Conservation (phyloP, 2,113 vertebrate species). For the Sturnus vulgaris region DNA sequence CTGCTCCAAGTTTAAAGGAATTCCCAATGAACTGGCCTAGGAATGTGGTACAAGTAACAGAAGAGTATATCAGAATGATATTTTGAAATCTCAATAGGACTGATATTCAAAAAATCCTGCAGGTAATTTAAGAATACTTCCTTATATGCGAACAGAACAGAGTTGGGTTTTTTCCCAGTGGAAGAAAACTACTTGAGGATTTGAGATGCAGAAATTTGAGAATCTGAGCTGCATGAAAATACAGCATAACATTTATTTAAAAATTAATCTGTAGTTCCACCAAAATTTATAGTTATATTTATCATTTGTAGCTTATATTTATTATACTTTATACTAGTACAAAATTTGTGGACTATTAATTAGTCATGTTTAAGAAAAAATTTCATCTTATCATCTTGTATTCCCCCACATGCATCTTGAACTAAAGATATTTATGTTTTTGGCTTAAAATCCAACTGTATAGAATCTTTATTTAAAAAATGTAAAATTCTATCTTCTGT, state of each 20-base stretch:
- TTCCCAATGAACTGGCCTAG: neutral
- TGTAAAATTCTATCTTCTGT: neutral
- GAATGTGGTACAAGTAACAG: neutral
- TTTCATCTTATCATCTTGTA: neutral
- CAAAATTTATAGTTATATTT: neutral
- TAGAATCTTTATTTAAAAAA: neutral
- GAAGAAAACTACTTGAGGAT: neutral
- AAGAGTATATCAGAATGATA: neutral
- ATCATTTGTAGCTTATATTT: neutral
- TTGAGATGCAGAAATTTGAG: neutral
- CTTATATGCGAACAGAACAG: neutral
- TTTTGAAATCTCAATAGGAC: neutral
- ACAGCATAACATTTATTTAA: neutral
- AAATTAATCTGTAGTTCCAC: neutral
- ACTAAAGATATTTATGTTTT: neutral
- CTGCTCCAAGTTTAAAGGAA: neutral
- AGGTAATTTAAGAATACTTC: neutral
- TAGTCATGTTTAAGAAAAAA: neutral
- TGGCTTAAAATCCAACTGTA: neutral
- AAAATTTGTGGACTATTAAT: neutral
- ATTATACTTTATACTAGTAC: neutral
- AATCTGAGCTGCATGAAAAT: neutral
- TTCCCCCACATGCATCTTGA: neutral
- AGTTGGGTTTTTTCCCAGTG: neutral
- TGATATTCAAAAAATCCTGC: neutral